Evolutionary conservation across 2,888 invertebrate species (phyloP).

Genomic region (Nasonia oneida): DNA sequence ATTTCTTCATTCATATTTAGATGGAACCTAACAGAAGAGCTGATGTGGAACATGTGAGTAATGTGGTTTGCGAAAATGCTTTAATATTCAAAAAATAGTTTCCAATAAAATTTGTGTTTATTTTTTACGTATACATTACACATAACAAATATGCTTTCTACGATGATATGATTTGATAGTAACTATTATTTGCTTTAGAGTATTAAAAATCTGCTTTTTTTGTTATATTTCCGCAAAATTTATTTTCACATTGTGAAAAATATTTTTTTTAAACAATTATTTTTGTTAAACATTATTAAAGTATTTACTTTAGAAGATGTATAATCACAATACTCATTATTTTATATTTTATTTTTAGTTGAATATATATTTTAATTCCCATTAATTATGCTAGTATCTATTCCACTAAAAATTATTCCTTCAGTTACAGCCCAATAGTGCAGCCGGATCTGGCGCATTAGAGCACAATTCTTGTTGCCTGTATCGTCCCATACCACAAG

Average conservation of each 20-base stretch:
- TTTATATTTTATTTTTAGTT: constrained; percentile 64
- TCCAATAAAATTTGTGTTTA: constrained; percentile 57
- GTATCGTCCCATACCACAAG: constrained; percentile 85
- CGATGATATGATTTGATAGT: not conserved
- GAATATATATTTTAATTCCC: constrained; percentile 50
- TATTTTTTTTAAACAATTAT: constrained; percentile 45
- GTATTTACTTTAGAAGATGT: constrained; percentile 35
- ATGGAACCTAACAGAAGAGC: constrained; percentile 92
- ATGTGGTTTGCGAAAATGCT: constrained; percentile 69
- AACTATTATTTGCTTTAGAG: constrained; percentile 6
- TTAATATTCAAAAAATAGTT: constrained; percentile 59
- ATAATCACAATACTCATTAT: constrained; percentile 60
- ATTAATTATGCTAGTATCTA: not conserved
- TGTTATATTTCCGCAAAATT: constrained; percentile 34
- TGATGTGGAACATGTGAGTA: constrained; percentile 91
- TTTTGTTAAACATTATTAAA: constrained; percentile 55
- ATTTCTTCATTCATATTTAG: constrained; percentile 80
- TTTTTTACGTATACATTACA: constrained; percentile 55
- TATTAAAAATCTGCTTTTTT: constrained; percentile 33
- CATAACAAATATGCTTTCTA: constrained; percentile 4
- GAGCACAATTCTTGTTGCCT: constrained; percentile 98
- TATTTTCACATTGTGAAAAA: constrained; percentile 14
- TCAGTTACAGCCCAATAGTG: constrained; percentile 94
- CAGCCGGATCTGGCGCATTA: constrained; percentile 96
- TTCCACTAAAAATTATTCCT: constrained; percentile 16